These are phyloP conservation scores for Melipona quadrifasciata DNA, from an alignment of 1,140 invertebrate genomes.

Conservation along the genomic window DNA sequence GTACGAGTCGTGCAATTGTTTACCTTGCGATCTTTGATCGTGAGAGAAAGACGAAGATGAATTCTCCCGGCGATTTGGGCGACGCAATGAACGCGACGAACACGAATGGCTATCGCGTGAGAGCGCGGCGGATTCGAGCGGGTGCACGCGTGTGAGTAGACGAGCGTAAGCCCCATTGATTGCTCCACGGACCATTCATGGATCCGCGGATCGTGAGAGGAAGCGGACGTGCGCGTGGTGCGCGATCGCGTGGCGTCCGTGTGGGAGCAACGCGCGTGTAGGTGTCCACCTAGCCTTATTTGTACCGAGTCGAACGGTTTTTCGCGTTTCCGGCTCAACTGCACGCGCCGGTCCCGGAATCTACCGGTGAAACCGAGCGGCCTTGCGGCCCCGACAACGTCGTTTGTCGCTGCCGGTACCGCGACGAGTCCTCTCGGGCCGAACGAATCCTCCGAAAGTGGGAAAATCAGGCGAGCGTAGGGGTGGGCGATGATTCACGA, in stretches of 20 bases:
- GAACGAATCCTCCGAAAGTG: conserved; percentile 9
- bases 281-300: conserved; percentile 62
- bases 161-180: conserved; percentile 63
- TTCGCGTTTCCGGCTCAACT: conserved; percentile 55
- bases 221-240: conserved; percentile 51
- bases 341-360: conserved; percentile 2
- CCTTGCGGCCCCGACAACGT: not conserved
- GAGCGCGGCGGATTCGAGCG: conserved; percentile 36
- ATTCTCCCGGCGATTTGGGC: not conserved
- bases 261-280: conserved; percentile 45
- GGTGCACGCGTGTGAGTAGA: conserved; percentile 52
- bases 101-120: not conserved
- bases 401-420: not conserved
- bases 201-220: conserved; percentile 69
- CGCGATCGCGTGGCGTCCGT: conserved; percentile 32
- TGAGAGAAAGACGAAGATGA: not conserved
- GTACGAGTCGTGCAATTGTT: too few relatives aligned
- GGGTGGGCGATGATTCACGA: conserved; percentile 26
- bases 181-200: conserved; percentile 65
- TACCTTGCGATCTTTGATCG: not conserved
- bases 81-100: too few relatives aligned
- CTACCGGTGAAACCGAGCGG: conserved; percentile 14
- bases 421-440: too few relatives aligned
- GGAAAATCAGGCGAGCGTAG: conserved; percentile 19
- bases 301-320: conserved; percentile 58